Evolutionary conservation across 2,888 invertebrate genomes (phyloP), one percentile per base, ranked within the genome.

Genomic region (Leucophora obtusa): DNA sequence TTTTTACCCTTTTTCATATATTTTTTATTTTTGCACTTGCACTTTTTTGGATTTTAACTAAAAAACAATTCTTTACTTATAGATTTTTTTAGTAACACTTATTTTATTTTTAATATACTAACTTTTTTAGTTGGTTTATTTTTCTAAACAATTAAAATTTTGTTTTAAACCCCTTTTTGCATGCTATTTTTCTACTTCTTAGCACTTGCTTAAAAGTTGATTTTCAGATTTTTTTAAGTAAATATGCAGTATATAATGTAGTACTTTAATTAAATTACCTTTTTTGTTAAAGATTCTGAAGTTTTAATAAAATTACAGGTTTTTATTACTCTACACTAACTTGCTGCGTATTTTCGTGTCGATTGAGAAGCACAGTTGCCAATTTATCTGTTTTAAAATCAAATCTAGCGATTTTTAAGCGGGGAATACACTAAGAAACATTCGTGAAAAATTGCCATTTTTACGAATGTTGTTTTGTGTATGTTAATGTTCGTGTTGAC

Each of bases 291-390:
- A 14, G 14, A 8, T n/a, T 24, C 2, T 28, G 59, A 63, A 59
- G 5, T 24, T 24, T 18, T 15, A 63, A 3, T 21, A 43, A 24
- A 5, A 51, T 24, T 65, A 17, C 21, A 51, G 24, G 10, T 33
- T 47, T 15, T 9, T 15, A 18, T 35, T 15, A 1, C 6, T 43
- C 58, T 56, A 56, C 15, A 51, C 47, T 24, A 79, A 50, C 35
- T 69, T 71, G 71, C 74, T 65, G 75, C 75, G 79, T 68, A 75
- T 75, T 71, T 72, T 54, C 33, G 15, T 75, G n/a, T 50, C 54
- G 58, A 66, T 66, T 28, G 28, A 3, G 24, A 28, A 28, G 4
- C 28, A 28, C 28, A 6, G 28, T 7, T 28, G 28, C 28, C 1
- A 28, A 7, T 28, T 28, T 7, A 28, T 3, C 28, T 28, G 1